Evolutionary conservation across 2,888 invertebrate species (phyloP).

Genomic region (Netelia inedita): DNA sequence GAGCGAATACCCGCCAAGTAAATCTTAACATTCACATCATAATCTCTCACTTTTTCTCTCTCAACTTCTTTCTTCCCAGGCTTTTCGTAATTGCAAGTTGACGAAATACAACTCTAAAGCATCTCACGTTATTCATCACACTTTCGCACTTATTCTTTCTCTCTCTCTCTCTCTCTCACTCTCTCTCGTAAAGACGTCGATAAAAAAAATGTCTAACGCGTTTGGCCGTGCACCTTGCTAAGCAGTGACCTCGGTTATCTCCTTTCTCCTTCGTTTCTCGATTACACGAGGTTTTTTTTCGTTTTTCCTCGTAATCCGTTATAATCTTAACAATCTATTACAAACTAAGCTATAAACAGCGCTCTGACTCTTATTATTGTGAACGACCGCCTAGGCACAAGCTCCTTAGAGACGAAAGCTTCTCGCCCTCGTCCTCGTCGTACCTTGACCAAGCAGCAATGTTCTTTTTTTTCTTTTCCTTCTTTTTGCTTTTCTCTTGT

Average conservation of each 20-base stretch:
- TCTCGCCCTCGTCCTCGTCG: slow-evolving; percentile 54
- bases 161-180: neutral
- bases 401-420: slow-evolving; percentile 43
- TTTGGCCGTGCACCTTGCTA: slow-evolving; percentile 46
- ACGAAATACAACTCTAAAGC: slow-evolving; percentile 46
- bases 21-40: slow-evolving; percentile 11
- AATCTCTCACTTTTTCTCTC: neutral
- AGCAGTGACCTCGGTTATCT: slow-evolving; percentile 41
- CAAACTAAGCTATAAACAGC: slow-evolving; percentile 67
- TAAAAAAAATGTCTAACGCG: slow-evolving; percentile 32
- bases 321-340: slow-evolving; percentile 41
- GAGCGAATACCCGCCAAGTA: slow-evolving; percentile 36
- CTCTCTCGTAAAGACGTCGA: slow-evolving; percentile 14
- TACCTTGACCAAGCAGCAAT: slow-evolving; percentile 48
- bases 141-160: neutral
- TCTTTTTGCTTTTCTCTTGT: slow-evolving; percentile 2
- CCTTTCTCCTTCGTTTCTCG: slow-evolving; percentile 33
- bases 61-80: slow-evolving; percentile 1
- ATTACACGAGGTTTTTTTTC: slow-evolving; percentile 49
- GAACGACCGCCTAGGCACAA: slow-evolving; percentile 65
- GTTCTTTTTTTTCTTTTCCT: slow-evolving; percentile 19
- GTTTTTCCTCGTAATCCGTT: slow-evolving; percentile 25
- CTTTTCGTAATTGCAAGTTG: slow-evolving; percentile 20
- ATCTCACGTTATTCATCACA: slow-evolving; percentile 28
- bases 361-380: slow-evolving; percentile 57